Conservation (phyloP, 2,888 invertebrate species). For the Phorcus lineatus region DNA sequence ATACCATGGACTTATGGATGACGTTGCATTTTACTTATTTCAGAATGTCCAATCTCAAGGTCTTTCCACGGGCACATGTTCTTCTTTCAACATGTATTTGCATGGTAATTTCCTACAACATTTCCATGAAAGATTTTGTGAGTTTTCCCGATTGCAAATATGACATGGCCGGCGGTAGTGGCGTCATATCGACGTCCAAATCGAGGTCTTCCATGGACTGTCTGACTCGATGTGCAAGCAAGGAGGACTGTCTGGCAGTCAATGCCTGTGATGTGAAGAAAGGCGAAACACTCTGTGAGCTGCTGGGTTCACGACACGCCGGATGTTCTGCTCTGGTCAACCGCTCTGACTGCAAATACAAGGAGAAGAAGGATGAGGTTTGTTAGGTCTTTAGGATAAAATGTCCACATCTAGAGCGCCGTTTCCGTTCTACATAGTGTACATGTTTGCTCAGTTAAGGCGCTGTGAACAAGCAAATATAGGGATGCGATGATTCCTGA, state of each 20-base stretch:
- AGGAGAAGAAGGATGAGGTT: neutral
- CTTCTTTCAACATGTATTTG: too few relatives aligned
- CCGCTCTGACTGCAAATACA: neutral
- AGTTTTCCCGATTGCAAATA: neutral
- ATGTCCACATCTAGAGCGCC: too few relatives aligned
- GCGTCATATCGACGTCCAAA: neutral
- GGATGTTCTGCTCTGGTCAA: neutral
- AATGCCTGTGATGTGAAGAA: neutral
- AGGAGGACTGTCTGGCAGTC: neutral
- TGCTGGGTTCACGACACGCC: neutral
- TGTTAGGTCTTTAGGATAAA: neutral
- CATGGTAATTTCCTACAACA: neutral
- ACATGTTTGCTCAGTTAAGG: too few relatives aligned
- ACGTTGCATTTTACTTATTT: too few relatives aligned
- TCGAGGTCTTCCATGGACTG: neutral
- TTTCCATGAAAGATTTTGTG: neutral
- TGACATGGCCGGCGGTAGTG: neutral
- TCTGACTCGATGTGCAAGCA: neutral
- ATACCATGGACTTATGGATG: too few relatives aligned
- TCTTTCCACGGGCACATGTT: too few relatives aligned
- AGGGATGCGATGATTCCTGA: too few relatives aligned
- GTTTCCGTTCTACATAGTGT: too few relatives aligned
- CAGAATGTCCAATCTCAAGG: too few relatives aligned
- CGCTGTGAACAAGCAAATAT: too few relatives aligned
- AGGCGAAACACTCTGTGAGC: neutral